These are phyloP conservation scores for crab-eating macaque (Macaca fascicularis) DNA, from an alignment of 2,113 vertebrate genomes.

Conservation along the genomic window T2T-MFA8v1.1 NC_088379.1:187952501-187953000, in stretches of 20 bases:
- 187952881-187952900: not conserved
- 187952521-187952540: not conserved
- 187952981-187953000: not conserved
- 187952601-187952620: not conserved
- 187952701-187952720: not conserved
- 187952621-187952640: not conserved
- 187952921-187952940: not conserved
- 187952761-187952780: too few relatives aligned
- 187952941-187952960: not conserved
- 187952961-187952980: not conserved
- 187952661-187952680: not conserved
- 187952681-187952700: not conserved
- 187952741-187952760: not conserved
- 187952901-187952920: not conserved
- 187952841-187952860: not conserved
- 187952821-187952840: not conserved
- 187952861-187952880: not conserved
- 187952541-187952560: not conserved
- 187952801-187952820: not conserved
- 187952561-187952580: not conserved
- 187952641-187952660: not conserved
- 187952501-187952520: not conserved
- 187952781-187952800: not conserved
- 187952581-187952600: not conserved
- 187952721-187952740: not conserved